phyloP scores from a whole-genome alignment of 2,888 invertebrate genomes.

The Hyppa rectilinea region DNA sequence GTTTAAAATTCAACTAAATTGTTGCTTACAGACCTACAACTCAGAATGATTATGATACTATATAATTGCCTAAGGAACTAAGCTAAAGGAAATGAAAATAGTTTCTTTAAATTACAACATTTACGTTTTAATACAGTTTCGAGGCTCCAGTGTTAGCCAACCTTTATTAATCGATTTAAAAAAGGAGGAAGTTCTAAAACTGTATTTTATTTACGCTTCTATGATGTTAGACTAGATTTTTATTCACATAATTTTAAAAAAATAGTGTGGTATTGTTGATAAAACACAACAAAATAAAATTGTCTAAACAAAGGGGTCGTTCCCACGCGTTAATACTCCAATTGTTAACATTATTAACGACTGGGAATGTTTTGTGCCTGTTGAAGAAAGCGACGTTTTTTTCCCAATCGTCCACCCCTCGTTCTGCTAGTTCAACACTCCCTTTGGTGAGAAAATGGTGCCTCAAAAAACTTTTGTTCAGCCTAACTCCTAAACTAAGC shows the following conservation, averaged over 20 bases:
- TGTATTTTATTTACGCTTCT: constrained; percentile 10
- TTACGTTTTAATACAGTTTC: constrained; percentile 11
- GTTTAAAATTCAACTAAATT: constrained; percentile 20
- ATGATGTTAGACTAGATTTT: constrained; percentile 44
- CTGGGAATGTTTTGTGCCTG: too few species aligned
- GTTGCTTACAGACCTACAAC: constrained; percentile 8
- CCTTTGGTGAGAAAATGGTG: too few species aligned
- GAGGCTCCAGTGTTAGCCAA: background rate
- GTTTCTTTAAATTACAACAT: constrained; percentile 13
- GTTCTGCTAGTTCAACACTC: too few species aligned
- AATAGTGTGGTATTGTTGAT: constrained; percentile 4
- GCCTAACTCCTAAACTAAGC: too few species aligned
- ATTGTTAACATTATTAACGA: too few species aligned
- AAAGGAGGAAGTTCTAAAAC: background rate
- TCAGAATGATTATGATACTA: constrained; percentile 19
- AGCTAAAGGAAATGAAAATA: constrained; percentile 1
- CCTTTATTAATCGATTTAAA: background rate
- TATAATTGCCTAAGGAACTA: constrained; percentile 32
- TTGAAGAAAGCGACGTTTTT: too few species aligned
- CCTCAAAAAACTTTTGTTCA: too few species aligned
- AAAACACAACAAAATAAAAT: constrained; percentile 11
- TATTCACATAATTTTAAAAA: background rate
- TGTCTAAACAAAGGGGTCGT: too few species aligned
- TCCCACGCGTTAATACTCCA: too few species aligned
- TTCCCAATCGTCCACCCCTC: too few species aligned